Evolutionary conservation across 2,888 invertebrate genomes (phyloP), one percentile per base, ranked within the genome.

Genomic region (Sinohyriopsis cumingii): DNA sequence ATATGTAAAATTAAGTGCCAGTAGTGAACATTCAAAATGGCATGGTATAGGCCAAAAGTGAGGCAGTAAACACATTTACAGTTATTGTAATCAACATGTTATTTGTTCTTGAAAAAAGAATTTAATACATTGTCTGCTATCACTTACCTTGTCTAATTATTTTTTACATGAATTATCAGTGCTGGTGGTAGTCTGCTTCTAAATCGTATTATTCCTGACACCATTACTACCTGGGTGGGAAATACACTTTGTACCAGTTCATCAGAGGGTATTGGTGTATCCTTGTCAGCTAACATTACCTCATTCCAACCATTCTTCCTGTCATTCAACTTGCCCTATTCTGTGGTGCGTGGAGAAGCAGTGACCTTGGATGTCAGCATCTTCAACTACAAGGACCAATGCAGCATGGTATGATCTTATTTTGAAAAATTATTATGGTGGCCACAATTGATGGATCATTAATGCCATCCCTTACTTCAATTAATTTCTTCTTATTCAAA

Each of bases 221-320:
- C 92, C 1, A 92, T 93, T 69, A 93, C 93, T 6, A 92, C 92
- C 66, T 93, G 93, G 93, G 86, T 92, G 18, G 93, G 92, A 9
- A 92, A 92, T 69, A 91, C 92, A 12, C 84, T 93, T 55, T 93
- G 93, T 84, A 88, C 92, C 59, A 92, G 72, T 88, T 89, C 73
- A 79, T 87, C 82, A 81, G 71, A 77, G 25, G 92, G 92, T 18
- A 84, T 93, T n/a, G 92, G 92, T 4, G 89, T 92, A 56, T 91
- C 92, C 1, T 85, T 88, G 0, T 88, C 91, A 1, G 87, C 90
- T 1, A 86, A 89, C 59, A 84, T 92, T 71, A 91, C 90, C 1
- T 92, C 92, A 54, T 94, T 94, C 88, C 94, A 94, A 70, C 94
- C 94, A 12, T 94, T 95, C 89, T 95, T 95, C 90, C 91, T 94